Conservation (phyloP, 1,140 invertebrate species). For the Cryptotermes secundus region DNA sequence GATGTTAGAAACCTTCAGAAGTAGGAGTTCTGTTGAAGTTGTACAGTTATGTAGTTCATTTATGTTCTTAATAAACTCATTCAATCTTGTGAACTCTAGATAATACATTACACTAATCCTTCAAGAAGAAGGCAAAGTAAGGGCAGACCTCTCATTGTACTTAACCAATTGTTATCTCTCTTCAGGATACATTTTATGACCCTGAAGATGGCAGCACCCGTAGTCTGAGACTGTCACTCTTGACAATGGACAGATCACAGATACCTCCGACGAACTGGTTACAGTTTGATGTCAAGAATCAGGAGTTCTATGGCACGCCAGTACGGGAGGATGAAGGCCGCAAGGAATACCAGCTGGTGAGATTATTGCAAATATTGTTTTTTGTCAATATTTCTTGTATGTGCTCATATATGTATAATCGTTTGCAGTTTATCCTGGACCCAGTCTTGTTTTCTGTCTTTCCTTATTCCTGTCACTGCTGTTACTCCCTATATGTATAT, state of each 20-base stretch:
- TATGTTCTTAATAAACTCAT: too few species aligned
- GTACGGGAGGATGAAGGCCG: slow-evolving; percentile 64
- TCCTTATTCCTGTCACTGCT: too few species aligned
- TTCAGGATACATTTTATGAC: slow-evolving; percentile 86
- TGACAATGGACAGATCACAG: slow-evolving; percentile 67
- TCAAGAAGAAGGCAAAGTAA: too few species aligned
- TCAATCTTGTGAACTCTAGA: too few species aligned
- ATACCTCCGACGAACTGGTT: slow-evolving; percentile 76
- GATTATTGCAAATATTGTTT: neutral
- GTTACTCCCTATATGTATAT: neutral
- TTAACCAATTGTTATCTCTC: slow-evolving; percentile 5
- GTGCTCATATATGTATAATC: too few species aligned
- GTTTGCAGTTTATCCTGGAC: too few species aligned
- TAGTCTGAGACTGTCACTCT: slow-evolving; percentile 70
- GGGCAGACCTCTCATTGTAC: neutral
- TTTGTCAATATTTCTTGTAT: too few species aligned
- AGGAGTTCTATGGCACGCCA: slow-evolving; percentile 87
- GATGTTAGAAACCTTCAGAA: too few species aligned
- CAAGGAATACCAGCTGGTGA: slow-evolving; percentile 74
- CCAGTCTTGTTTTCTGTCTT: too few species aligned
- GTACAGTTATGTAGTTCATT: too few species aligned
- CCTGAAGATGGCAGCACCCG: slow-evolving; percentile 76
- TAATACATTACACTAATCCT: too few species aligned
- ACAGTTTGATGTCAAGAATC: slow-evolving; percentile 84
- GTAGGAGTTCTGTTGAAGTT: too few species aligned